Evolutionary conservation across 2,113 vertebrate genomes (phyloP).

Genomic region (Callionymus lyra): DNA sequence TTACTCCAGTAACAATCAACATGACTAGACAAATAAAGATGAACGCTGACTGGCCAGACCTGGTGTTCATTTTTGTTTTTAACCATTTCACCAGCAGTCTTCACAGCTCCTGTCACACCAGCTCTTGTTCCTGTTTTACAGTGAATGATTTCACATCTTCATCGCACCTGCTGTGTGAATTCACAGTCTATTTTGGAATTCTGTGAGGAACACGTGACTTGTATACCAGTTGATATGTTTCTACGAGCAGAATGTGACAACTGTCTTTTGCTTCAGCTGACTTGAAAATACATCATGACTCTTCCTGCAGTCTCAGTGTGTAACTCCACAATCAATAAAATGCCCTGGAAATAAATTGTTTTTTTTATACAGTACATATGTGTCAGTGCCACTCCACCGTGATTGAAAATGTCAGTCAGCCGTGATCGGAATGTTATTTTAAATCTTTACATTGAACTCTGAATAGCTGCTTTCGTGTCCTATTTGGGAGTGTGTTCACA

Average conservation of each 20-base stretch:
- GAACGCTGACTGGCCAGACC: slow-evolving; percentile 3
- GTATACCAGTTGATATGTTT: no score
- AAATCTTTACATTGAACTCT: slow-evolving; percentile 7
- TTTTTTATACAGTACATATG: no score
- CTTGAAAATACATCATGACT: no score
- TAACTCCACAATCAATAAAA: no score
- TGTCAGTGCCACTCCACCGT: no score
- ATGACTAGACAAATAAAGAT: slow-evolving; percentile 46
- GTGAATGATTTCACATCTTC: slow-evolving; percentile 28
- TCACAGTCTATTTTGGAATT: slow-evolving; percentile 42
- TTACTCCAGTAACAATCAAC: slow-evolving; percentile 78
- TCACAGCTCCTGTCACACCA: slow-evolving; percentile 24
- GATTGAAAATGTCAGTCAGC: neutral
- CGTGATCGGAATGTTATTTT: slow-evolving; percentile 4
- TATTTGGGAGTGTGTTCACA: neutral
- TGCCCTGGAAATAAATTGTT: no score
- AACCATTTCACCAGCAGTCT: no score
- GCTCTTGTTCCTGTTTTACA: slow-evolving; percentile 2
- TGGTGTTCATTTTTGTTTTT: no score
- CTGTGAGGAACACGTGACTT: neutral
- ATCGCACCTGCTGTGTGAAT: slow-evolving; percentile 28
- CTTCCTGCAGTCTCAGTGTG: no score
- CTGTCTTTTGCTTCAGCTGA: no score
- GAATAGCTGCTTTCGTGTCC: neutral
- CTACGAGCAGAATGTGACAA: no score